Conservation (phyloP, 2,888 invertebrate genomes). For the Hololepta plana region DNA sequence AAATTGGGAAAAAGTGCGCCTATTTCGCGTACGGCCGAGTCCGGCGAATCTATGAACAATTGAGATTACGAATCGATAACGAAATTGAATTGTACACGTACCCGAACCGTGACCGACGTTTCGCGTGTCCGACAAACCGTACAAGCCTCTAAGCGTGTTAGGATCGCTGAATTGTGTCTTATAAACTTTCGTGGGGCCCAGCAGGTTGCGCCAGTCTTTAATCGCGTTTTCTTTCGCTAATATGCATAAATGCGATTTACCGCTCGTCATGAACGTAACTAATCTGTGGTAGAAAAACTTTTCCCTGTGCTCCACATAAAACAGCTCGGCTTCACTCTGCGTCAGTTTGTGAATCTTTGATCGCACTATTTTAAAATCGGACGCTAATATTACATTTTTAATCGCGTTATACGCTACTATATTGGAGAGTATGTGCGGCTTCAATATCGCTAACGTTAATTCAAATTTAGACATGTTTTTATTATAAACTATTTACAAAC, state of each 20-base stretch:
- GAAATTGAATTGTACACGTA: no score
- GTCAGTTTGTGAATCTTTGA: constrained; percentile 46
- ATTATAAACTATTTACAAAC: no score
- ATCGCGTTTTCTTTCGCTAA: constrained; percentile 63
- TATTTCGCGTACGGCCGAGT: constrained; percentile 62
- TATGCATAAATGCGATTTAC: constrained; percentile 64
- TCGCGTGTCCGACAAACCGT: constrained; percentile 84
- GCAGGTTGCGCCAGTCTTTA: constrained; percentile 57
- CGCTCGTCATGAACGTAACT: constrained; percentile 72
- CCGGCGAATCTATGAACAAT: constrained; percentile 45
- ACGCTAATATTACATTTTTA: constrained; percentile 40
- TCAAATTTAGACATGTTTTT: no score
- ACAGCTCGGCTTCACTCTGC: constrained; percentile 43
- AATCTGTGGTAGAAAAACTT: constrained; percentile 74
- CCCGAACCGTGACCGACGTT: constrained; percentile 92
- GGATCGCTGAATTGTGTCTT: constrained; percentile 65
- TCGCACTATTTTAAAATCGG: constrained; percentile 55
- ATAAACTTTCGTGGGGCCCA: constrained; percentile 83
- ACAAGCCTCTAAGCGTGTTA: constrained; percentile 59
- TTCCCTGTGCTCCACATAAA: constrained; percentile 66
- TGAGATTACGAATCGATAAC: no score
- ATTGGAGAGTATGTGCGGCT: constrained; percentile 69
- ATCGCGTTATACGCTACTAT: constrained; percentile 53
- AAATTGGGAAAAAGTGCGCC: constrained; percentile 75
- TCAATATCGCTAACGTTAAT: constrained; percentile 71